Evolutionary conservation across 2,797 vertebrate genomes (phyloP), one percentile per base, ranked within the genome.

Genomic region (Peromyscus attwateri): DNA sequence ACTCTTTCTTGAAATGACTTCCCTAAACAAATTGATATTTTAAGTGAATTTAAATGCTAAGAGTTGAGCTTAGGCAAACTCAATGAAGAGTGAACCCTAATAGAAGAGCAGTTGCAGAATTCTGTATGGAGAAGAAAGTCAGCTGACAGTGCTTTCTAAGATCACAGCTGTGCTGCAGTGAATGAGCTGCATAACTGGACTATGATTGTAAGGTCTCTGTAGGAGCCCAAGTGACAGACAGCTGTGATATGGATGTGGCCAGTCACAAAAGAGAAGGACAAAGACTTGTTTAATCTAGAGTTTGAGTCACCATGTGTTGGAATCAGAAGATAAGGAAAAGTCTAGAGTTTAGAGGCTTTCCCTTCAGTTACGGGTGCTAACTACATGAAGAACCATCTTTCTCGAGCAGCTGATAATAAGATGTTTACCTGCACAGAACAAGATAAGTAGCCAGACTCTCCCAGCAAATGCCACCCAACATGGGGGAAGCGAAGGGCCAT

Each of bases 261-360:
- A 34, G 9, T 55, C 40, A 60, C 80, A 46, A 83, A 1, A 92
- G 31, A 91, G 49, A 91, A 66, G 89, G 82, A 75, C n/a, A 91
- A 87, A 80, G 88, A 73, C 12, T 64, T 87, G 49, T 89, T 77
- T 64, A 31, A 46, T 83, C 57, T n/a, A 91, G 62, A 92, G 19
- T 10, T 1, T 31, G 55, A 94, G 60, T 71, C 60, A n/a, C 16
- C 16, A 55, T 2, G 34, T 14, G 40, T 79, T 60, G 55, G 52
- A 91, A 82, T 16, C 21, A 46, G 29, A 71, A 64, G 83, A 77
- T 40, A 64, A 55, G 7, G 13, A 49, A 68, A 77, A 75, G 7
- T 80, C 71, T 29, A 37, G 19, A n/a, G 27, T 13, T 94, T 57
- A 76, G 12, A 23, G 3, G 21, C 37, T 13, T 76, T 43, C 43